Evolutionary conservation across 1,140 invertebrate species (phyloP).

Genomic region (Drosophila auraria): DNA sequence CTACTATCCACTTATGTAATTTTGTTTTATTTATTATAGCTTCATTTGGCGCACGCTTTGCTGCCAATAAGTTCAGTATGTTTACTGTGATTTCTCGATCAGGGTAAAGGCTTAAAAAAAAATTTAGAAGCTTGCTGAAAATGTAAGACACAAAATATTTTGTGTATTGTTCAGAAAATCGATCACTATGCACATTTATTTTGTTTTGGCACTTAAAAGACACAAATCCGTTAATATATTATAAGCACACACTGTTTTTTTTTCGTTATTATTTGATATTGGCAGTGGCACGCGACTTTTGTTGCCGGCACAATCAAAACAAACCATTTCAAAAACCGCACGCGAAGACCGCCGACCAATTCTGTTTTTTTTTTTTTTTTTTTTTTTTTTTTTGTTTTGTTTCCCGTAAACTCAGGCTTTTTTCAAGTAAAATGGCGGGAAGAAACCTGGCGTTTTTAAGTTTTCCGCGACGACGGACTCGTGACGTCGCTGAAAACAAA

Average conservation of each 20-base stretch:
- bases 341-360: conserved; percentile 2
- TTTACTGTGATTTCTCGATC: not conserved
- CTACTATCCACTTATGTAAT: conserved; percentile 34
- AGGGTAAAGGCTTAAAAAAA: conserved; percentile 8
- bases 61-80: conserved; percentile 53
- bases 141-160: not conserved
- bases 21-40: conserved; percentile 18
- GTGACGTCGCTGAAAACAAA: not conserved
- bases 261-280: conserved; percentile 56
- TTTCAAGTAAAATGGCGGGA: conserved; percentile 2
- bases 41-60: not conserved
- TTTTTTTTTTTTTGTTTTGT: not conserved
- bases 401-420: not conserved
- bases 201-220: conserved; percentile 21
- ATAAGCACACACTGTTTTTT: conserved; percentile 20
- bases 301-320: conserved; percentile 25
- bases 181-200: conserved; percentile 30
- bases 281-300: conserved; percentile 29
- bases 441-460: not conserved
- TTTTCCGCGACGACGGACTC: not conserved
- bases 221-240: conserved; percentile 8
- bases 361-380: not conserved
- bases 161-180: not conserved
- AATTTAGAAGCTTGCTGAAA: not conserved
- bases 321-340: conserved; percentile 18